Evolutionary conservation across 2,113 vertebrate genomes (phyloP), one percentile per base, ranked within the genome.

Genomic region (Vidua macroura): DNA sequence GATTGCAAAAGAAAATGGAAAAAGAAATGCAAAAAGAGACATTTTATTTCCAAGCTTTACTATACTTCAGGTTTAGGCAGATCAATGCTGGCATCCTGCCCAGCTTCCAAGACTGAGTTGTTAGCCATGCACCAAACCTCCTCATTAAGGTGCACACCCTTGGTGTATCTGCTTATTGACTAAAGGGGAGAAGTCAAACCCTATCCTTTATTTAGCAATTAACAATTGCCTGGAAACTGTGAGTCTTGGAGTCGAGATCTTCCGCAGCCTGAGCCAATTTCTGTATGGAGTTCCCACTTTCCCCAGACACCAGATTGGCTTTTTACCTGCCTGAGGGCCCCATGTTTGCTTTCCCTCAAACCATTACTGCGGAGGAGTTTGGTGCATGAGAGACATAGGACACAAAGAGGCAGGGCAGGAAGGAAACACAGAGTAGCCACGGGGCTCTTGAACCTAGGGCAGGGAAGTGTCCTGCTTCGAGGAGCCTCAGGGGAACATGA

Each of bases 361-460:
- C 16, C 15, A 16, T 35, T 35, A 2, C 30, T 43, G 23, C 20
- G 19, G 41, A 52, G 46, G 37, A 53, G 28, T 53, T 66, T 14
- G n/a, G 10, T n/a, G 37, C 2, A 0, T 31, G 60, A 41, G 25
- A 74, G 24, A 31, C 2, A 1, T 0, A 2, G 27, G 31, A 4
- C 6, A 33, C 15, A 35, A 85, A 63, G 28, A 49, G 13, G 5
- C 5, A 68, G 10, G 39, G 22, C 20, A 62, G n/a, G 48, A 74
- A 20, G 21, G 22, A 88, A 75, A 52, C 20, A 43, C 33, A 27
- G 0, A 6, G 60, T 5, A 74, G 14, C 8, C 43, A 39, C 2
- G 4, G 7, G 10, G 10, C 31, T 74, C 30, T 28, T 64, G 60
- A 60, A 15, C 20, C 22, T 19, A 1, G 5, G 7, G 25, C 18